Evolutionary conservation across 1,140 invertebrate genomes (phyloP).

Genomic region (Calycopis cecrops): DNA sequence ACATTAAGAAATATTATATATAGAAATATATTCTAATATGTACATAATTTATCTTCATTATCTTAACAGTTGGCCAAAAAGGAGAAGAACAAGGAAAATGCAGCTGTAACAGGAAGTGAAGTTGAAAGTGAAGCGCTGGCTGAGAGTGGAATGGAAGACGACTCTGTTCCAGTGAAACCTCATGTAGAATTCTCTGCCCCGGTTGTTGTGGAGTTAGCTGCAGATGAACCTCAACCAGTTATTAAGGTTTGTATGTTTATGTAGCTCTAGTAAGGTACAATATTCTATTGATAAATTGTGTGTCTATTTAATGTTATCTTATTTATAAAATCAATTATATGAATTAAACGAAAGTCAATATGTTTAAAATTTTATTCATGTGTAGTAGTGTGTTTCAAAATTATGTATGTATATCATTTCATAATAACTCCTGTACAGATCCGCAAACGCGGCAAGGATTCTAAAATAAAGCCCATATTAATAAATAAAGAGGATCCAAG

Average conservation of each 20-base stretch:
- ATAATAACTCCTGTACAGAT: slow-evolving; percentile 50
- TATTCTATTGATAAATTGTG: too few relatives aligned
- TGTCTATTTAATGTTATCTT: too few relatives aligned
- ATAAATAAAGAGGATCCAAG: slow-evolving; percentile 74
- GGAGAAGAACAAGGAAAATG: slow-evolving; percentile 61
- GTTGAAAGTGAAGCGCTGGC: slow-evolving; percentile 59
- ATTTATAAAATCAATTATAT: too few relatives aligned
- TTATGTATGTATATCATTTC: neutral
- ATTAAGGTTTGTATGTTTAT: slow-evolving; percentile 45
- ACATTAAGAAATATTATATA: neutral
- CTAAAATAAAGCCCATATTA: slow-evolving; percentile 73
- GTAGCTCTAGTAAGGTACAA: neutral
- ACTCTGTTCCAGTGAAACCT: slow-evolving; percentile 39
- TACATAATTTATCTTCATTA: neutral
- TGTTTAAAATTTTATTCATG: neutral
- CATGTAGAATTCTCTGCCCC: slow-evolving; percentile 66
- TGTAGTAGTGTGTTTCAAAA: too few relatives aligned
- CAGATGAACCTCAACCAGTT: slow-evolving; percentile 45
- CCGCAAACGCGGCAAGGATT: slow-evolving; percentile 72
- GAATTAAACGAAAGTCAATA: too few relatives aligned
- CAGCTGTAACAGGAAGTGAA: slow-evolving; percentile 51
- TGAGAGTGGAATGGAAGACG: slow-evolving; percentile 68
- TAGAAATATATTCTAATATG: too few relatives aligned
- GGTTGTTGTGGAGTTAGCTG: slow-evolving; percentile 54
- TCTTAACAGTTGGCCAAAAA: slow-evolving; percentile 58